A percentile compares a stretch with the other conserved stretches of the same genome.
Conservation (phyloP, 2,113 vertebrate genomes). For the Desmodus rotundus region DNA sequence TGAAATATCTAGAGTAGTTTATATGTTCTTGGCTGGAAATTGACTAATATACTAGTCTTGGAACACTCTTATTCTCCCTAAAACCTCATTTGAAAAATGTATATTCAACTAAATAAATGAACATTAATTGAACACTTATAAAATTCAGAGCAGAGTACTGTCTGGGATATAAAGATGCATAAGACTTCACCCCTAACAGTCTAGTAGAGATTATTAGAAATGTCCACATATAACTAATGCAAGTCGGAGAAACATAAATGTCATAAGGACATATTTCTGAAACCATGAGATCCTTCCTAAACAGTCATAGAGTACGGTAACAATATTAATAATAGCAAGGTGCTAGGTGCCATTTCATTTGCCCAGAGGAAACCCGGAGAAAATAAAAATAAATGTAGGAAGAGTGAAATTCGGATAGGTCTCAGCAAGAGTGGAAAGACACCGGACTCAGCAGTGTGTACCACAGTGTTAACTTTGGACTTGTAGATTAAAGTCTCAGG, state of each 20-base stretch:
- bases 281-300: background rate
- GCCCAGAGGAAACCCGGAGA: background rate
- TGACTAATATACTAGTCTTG: background rate
- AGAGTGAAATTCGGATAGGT: background rate
- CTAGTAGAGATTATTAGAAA: constrained; percentile 3
- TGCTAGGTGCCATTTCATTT: background rate
- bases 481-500: background rate
- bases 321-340: background rate
- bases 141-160: background rate
- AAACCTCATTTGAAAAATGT: constrained; percentile 5
- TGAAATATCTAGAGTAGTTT: background rate
- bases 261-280: background rate
- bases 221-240: background rate
- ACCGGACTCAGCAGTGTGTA: background rate
- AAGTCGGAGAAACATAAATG: background rate
- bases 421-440: background rate
- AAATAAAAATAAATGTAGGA: background rate
- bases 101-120: background rate
- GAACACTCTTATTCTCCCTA: background rate
- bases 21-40: background rate
- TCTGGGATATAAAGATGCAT: background rate
- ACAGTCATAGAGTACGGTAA: background rate
- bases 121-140: background rate
- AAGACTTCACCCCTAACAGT: background rate
- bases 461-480: background rate